Evolutionary conservation across 92 coral and sea anemone genomes (phyloP).

Genomic region (Palythoa heliodiscus): DNA sequence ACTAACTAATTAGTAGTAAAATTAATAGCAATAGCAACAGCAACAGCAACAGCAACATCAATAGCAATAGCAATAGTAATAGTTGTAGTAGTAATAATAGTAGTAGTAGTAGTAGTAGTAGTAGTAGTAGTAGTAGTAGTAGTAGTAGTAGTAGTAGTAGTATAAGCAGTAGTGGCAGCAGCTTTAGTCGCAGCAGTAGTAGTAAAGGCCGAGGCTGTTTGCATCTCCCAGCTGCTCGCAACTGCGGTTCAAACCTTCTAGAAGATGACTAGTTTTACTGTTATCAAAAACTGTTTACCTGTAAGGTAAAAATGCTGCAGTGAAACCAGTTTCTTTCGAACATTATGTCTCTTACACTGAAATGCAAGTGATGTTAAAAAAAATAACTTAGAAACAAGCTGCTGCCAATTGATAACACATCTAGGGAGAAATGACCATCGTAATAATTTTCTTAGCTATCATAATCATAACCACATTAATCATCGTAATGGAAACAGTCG

Average conservation of each 20-base stretch:
- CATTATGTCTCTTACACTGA: slow-evolving; percentile 65
- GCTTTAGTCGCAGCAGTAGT: not conserved
- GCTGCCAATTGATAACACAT: not conserved
- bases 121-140: not conserved
- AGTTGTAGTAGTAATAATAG: no score
- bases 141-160: not conserved
- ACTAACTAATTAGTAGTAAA: no score
- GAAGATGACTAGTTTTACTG: not conserved
- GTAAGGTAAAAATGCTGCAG: slow-evolving; percentile 64
- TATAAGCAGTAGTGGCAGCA: not conserved
- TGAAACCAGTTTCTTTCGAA: slow-evolving; percentile 75
- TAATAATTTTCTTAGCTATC: no score
- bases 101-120: no score
- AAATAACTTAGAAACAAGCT: not conserved
- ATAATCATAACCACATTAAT: no score
- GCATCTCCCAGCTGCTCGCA: not conserved
- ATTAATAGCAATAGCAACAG: no score
- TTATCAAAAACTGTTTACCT: slow-evolving; percentile 44
- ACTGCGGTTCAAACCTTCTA: not conserved
- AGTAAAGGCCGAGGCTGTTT: not conserved
- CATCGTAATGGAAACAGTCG: not conserved
- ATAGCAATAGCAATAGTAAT: no score
- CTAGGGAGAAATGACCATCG: no score
- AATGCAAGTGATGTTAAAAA: not conserved
- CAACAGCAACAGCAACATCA: no score